Evolutionary conservation across 1,140 invertebrate genomes (phyloP).

Genomic region (Drosophila suzukii): DNA sequence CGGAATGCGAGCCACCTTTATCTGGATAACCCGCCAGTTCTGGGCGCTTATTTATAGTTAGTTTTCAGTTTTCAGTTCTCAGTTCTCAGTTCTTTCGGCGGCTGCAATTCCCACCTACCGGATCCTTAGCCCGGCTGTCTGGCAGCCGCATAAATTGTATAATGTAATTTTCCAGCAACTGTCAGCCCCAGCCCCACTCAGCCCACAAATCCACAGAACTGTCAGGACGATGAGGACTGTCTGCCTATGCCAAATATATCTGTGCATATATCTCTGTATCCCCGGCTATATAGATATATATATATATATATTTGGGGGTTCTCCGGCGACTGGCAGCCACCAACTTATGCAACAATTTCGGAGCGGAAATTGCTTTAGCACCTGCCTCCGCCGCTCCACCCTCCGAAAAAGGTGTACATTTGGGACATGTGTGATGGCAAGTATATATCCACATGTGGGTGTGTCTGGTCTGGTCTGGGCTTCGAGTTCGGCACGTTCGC

Average conservation of each 20-base stretch:
- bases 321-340: slow-evolving; percentile 48
- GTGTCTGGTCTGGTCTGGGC: slow-evolving; percentile 18
- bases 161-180: slow-evolving; percentile 77
- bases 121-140: slow-evolving; percentile 37
- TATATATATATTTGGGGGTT: slow-evolving; percentile 5
- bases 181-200: slow-evolving; percentile 35
- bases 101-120: slow-evolving; percentile 38
- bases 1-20: slow-evolving; percentile 17
- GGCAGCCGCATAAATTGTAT: slow-evolving; percentile 81
- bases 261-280: slow-evolving; percentile 33
- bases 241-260: slow-evolving; percentile 70
- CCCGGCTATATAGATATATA: background rate
- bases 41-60: slow-evolving; percentile 47
- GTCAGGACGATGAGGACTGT: slow-evolving; percentile 71
- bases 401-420: slow-evolving; percentile 25
- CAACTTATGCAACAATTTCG: slow-evolving; percentile 83
- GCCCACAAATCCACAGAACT: slow-evolving; percentile 71
- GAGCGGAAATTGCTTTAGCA: slow-evolving; percentile 83
- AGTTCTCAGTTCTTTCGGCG: slow-evolving; percentile 43
- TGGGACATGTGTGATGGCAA: slow-evolving; percentile 24
- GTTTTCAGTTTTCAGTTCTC: slow-evolving; percentile 15
- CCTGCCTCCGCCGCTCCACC: slow-evolving; percentile 49
- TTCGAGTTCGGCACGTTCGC: slow-evolving; percentile 55
- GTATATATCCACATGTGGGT: slow-evolving; percentile 14
- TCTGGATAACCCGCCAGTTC: slow-evolving; percentile 16